Percentiles rank a stretch among this genome's conserved stretches.
Conservation (phyloP, 2,797 vertebrate species). For the Microcaecilia unicolor region DNA sequence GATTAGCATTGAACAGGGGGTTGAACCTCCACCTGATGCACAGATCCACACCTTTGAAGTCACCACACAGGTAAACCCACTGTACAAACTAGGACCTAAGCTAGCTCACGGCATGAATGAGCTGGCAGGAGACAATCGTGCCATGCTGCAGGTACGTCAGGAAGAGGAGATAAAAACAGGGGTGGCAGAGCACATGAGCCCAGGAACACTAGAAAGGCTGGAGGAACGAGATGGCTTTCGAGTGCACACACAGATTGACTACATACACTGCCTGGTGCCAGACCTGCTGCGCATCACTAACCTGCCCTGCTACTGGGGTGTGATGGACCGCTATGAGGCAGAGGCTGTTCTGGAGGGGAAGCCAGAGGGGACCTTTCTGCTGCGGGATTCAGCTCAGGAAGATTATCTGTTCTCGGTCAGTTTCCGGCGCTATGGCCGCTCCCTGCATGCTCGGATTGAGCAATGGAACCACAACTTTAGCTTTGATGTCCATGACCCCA, state of each 20-base stretch:
- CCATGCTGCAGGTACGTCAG: conserved; percentile 38
- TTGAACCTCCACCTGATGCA: conserved; percentile 68
- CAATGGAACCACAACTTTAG: conserved; percentile 83
- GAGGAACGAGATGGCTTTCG: conserved; percentile 24
- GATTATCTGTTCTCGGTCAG: conserved; percentile 80
- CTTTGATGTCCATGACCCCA: conserved; percentile 75
- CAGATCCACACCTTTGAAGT: conserved; percentile 76
- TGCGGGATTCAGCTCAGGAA: conserved; percentile 73
- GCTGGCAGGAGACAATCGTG: conserved; percentile 43
- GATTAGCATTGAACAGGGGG: conserved; percentile 73
- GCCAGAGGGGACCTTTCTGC: conserved; percentile 72
- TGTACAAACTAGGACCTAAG: conserved; percentile 71
- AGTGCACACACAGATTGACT: conserved; percentile 66
- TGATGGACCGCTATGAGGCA: conserved; percentile 74
- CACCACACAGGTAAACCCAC: conserved; percentile 64
- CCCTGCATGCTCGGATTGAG: conserved; percentile 71
- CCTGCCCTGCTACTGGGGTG: conserved; percentile 75
- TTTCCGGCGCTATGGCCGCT: conserved; percentile 74
- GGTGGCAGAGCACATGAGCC: conserved; percentile 21
- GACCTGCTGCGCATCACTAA: conserved; percentile 69
- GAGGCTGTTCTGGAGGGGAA: conserved; percentile 70
- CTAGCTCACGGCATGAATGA: conserved; percentile 70
- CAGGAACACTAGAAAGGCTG: conserved; percentile 49
- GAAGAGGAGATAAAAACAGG: conserved; percentile 34
- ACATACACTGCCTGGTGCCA: conserved; percentile 73